A percentile compares a stretch with the other conserved stretches of the same genome.
Evolutionary conservation across 1,140 invertebrate genomes (phyloP).

Genomic region (Zaprionus nigranus): DNA sequence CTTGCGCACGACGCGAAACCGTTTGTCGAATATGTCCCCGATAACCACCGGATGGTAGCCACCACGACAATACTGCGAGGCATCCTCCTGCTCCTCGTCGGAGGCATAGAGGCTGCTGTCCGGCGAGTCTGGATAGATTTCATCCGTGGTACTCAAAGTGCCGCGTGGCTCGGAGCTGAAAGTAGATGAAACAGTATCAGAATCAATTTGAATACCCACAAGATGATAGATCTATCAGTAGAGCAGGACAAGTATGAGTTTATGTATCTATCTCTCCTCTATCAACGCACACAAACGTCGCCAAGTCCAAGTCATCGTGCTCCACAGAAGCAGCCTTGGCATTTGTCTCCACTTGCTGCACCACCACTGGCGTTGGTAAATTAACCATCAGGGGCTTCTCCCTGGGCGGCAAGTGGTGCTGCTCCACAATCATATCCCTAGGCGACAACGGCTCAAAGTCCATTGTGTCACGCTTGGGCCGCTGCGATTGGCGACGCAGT

Average conservation of each 20-base stretch:
- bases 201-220: background rate
- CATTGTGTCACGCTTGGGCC: conserved; percentile 39
- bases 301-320: conserved; percentile 22
- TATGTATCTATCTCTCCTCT: too few relatives aligned
- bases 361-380: conserved; percentile 24
- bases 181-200: conserved; percentile 18
- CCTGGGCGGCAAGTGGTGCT: conserved; percentile 57
- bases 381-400: conserved; percentile 61
- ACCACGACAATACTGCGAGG: conserved; percentile 96
- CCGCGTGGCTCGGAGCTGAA: conserved; percentile 82
- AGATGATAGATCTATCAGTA: background rate
- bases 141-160: conserved; percentile 77
- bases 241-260: background rate
- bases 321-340: conserved; percentile 6
- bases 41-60: conserved; percentile 98
- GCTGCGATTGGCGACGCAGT: conserved; percentile 59
- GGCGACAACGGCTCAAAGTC: conserved; percentile 59
- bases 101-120: conserved; percentile 83
- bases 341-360: conserved; percentile 5
- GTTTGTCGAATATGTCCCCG: conserved; percentile 96
- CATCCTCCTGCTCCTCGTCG: conserved; percentile 98
- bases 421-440: conserved; percentile 52
- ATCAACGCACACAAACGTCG: conserved; percentile 66
- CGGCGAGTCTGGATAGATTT: conserved; percentile 81
- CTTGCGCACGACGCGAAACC: conserved; percentile 98